Base-by-base conservation (phyloP, 2,888 invertebrate species). In the Drosophila barbarae region DNA sequence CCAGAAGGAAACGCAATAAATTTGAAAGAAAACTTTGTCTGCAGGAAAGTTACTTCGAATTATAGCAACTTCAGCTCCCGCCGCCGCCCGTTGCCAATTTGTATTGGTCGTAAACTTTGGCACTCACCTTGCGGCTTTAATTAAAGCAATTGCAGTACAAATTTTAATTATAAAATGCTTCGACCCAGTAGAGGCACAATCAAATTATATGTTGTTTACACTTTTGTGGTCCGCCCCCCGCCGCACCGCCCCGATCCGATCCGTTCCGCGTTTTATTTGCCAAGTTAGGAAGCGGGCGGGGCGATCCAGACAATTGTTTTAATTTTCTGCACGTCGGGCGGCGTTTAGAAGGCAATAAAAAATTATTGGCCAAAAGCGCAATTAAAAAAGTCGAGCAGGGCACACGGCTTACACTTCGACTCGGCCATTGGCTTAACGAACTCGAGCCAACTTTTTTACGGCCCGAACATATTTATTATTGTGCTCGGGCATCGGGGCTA, bases 381-480 rank as follows among this genome's bases (percentile, higher is more conserved):
- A 84, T 81, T 81, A 81, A 84, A 81, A 59, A 71, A 69, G 73
- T 72, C 82, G 76, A 81, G 76, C 73, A 67, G 82, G 69, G 46
- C 46, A 32, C 74, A 15, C n/a, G 54, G 49, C 35, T 42, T 57
- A 39, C 26, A 47, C 26, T 41, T 38, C 9, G 12, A 15, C 21
- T 50, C 36, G 44, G 66, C 50, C 39, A 42, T 58, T 39, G 56
- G 34, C 51, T 49, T 57, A 69, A 72, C 59, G 65, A 63, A 80
- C 64, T 69, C 61, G 66, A 73, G 49, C 30, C 15, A 73, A 77
- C 65, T 72, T 78, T 83, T 83, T 84, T 81, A 81, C 47, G 63
- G 65, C 73, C 58, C 2, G 10, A 54, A 64, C 78, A 69, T 76
- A 78, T 84, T 81, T 84, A 81, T 84, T 73, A 69, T 55, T 49